phyloP scores from a whole-genome alignment of 2,113 vertebrate species.

The Notechis scutatus region DNA sequence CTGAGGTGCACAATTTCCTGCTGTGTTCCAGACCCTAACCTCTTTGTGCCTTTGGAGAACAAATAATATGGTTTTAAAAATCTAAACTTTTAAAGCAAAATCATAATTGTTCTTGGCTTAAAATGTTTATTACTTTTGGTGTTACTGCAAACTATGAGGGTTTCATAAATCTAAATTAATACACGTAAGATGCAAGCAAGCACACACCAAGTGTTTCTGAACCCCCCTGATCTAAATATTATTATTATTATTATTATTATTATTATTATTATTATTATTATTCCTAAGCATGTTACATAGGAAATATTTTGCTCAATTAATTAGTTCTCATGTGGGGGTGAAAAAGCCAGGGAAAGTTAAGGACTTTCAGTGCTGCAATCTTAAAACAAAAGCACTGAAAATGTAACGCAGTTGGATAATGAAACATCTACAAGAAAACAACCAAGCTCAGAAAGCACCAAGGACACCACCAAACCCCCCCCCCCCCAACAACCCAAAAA shows the following conservation, averaged over 20 bases:
- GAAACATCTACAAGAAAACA: neutral
- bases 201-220: neutral
- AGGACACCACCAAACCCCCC: neutral
- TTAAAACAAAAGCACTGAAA: neutral
- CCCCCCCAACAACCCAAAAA: too few relatives aligned
- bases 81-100: neutral
- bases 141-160: neutral
- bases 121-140: neutral
- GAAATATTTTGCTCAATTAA: neutral
- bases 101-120: neutral
- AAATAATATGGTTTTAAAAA: neutral
- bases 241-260: neutral
- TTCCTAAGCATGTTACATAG: neutral
- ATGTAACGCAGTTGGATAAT: neutral
- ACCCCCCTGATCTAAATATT: neutral
- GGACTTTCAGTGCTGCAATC: neutral
- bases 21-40: neutral
- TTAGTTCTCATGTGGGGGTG: too few relatives aligned
- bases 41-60: neutral
- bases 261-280: neutral
- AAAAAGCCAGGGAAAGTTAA: neutral
- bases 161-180: neutral
- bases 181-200: neutral
- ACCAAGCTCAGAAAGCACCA: neutral
- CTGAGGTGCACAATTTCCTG: neutral